Percentiles rank a stretch among this genome's conserved stretches.
Conservation (phyloP, 2,888 invertebrate species). For the Pseudeuparius sepicola region DNA sequence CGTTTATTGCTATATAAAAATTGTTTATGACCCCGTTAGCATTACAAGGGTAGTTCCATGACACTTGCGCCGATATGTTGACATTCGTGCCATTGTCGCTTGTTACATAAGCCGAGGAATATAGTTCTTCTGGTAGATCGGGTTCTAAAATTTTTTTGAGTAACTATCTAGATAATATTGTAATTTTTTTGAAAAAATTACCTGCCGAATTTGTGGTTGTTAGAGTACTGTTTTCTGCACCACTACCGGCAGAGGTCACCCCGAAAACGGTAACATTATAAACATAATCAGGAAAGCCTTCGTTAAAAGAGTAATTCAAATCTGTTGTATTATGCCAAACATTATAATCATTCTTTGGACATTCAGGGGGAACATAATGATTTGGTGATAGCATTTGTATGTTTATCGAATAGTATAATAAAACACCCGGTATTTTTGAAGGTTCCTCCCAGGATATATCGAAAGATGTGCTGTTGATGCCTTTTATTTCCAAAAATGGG, state of each 20-base stretch:
- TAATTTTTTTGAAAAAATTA: too few species aligned
- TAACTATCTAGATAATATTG: too few species aligned
- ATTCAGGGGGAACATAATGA: conserved; percentile 9
- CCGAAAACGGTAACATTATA: too few species aligned
- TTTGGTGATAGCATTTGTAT: conserved; percentile 1
- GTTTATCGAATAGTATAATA: conserved; percentile 3
- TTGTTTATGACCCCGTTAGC: conserved; percentile 25
- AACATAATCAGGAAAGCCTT: too few species aligned
- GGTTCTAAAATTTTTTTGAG: conserved; percentile 23
- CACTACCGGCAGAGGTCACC: too few species aligned
- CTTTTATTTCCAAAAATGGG: too few species aligned
- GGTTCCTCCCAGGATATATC: conserved; percentile 1
- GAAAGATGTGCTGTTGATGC: too few species aligned
- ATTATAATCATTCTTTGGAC: not conserved
- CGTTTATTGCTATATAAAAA: conserved; percentile 18
- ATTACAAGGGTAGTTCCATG: conserved; percentile 26
- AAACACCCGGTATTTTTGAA: not conserved
- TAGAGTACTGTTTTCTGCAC: too few species aligned
- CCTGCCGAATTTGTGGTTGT: too few species aligned
- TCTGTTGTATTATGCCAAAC: not conserved
- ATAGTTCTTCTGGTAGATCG: conserved; percentile 18
- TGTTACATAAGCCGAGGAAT: conserved; percentile 4
- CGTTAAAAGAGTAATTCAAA: conserved; percentile 2
- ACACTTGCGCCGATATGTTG: conserved; percentile 15
- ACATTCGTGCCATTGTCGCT: conserved; percentile 10